Base-by-base conservation (phyloP, 2,797 vertebrate genomes). In the Acanthis flammea region DNA sequence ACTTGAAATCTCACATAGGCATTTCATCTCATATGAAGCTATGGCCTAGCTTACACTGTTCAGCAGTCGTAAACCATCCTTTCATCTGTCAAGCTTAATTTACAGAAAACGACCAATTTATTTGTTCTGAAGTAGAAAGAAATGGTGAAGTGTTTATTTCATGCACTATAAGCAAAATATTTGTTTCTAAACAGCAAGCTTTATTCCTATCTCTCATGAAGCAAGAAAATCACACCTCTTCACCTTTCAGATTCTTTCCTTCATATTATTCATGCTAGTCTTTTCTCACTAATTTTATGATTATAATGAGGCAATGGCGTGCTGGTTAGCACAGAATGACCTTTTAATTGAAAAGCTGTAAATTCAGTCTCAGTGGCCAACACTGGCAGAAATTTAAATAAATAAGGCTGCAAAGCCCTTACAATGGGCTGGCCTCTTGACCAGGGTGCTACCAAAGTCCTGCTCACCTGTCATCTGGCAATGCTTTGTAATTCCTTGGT, bases 281-380 rank as follows among this genome's bases (percentile, higher is more conserved):
- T 97, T 97, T 97, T 91, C 97, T 97, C 92, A 42, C 97, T 98
- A 97, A 97, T 98, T 98, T 98, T 97, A 97, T 97, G 92, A 97
- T 97, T 97, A 97, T 98, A 98, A 98, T 97, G 97, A 98, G 96
- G 96, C 96, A 97, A 96, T 96, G 87, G 97, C 30, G 2, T 95
- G 86, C 97, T 97, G 97, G 95, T 98, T 98, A 98, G 97, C 95
- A 95, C 94, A 94, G 97, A 95, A 96, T 97, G 97, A 98, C 98
- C 97, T 98, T 97, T 97, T 98, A 98, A 98, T 98, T 98, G 98
- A 98, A 98, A 98, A 97, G 93, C 96, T 97, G 92, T 98, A 97
- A 97, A 98, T 98, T 97, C 96, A 94, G 97, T 98, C 97, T 97
- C 94, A 82, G 94, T 96, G 73, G 54, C 95, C 88, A 92, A 70